Base-by-base conservation (phyloP, 2,113 vertebrate genomes). In the Sardina pilchardus region DNA sequence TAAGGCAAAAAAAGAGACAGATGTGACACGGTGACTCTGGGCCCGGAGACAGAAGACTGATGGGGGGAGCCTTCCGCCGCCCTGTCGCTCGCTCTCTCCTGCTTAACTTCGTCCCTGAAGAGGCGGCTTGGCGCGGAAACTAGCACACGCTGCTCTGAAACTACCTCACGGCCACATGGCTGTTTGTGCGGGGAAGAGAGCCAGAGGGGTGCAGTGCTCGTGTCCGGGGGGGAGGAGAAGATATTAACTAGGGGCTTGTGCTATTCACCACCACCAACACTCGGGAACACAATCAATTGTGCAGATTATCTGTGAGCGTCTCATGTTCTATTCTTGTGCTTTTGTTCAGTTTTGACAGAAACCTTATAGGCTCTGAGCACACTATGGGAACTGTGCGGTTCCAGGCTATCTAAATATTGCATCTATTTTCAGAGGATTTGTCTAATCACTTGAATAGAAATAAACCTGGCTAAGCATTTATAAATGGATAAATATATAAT, bases 1-100 rank as follows among this genome's bases (percentile, higher is more conserved):
- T 88, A 90, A 88, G 87, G 84, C 87, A 71, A 87, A 80, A 42
- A 87, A 90, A 85, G 86, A 78, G 89, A 90, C 87, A 90, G 87
- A 88, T 90, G 84, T 88, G 86, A 90, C 89, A 84, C 63, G 50
- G 83, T 82, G 87, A 87, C 85, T 86, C 81, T 59, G 14, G 88
- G 87, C 85, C 47, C 67, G 53, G 45, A 87, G 56, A 81, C 44
- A 78, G 71, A 87, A 87, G 89, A 88, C 80, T 86, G 89, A 88
- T 90, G 85, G 82, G 84, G 81, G 82, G 86, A 67, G 83, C 42
- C 86, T 90, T 88, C 63, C 59, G 81, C 26, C 44, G 83, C 82
- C 21, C 75, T 9, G 71, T 17, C n/a, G 71, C 71, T 16, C 71
- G 30, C 84, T 50, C 81, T 78, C 85, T 85, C 53, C 82, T 56